Base-by-base conservation (phyloP, 2,797 vertebrate genomes). In the Gymnoscopelus braueri region DNA sequence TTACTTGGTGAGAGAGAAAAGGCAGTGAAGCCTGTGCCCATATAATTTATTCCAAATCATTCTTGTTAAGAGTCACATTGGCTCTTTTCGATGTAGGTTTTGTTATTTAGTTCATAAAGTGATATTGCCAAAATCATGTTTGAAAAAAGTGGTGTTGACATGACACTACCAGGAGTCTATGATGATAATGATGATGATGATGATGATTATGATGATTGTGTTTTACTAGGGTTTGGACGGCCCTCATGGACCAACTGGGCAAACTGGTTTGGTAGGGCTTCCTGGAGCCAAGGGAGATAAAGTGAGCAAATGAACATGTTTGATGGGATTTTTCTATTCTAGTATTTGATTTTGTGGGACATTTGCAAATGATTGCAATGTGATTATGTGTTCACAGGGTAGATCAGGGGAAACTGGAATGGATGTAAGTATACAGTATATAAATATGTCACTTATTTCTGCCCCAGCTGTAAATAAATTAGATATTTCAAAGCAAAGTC, bases 261-360 rank as follows among this genome's bases (percentile, higher is more conserved):
- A 94, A 11, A 90, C 94, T 4, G 97, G 97, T 59, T 93, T 98
- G 64, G 95, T 96, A 23, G 97, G 97, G 48, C 92, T 98, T 62
- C 96, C 97, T 11, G 97, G 97, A 55, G 93, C 95, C 65, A 98
- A 98, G 88, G 97, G 97, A 89, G 97, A 98, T 71, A 98, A 97
- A 90, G 97, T 98, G 93, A 80, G 73, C 8, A 54, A 4, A 10
- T 0, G 0, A 65, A 54, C 26, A 57, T 32, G 19, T 12, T 54
- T 58, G 7, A 51, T 55, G 51, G n/a, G n/a, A 11, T 29, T 26
- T 65, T 0, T 69, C 49, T 0, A 5, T 0, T 29, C 6, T 11
- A 50, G 47, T 0, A 50, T 3, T 55, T 11, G 6, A 48, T n/a
- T 35, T n/a, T 54, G 24, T 63, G 6, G 2, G 10, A 51, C 7